Percentiles rank a stretch among this genome's conserved stretches.
phyloP scores from a whole-genome alignment of 2,888 invertebrate species.

The Caenorhabditis macrosperma region DNA sequence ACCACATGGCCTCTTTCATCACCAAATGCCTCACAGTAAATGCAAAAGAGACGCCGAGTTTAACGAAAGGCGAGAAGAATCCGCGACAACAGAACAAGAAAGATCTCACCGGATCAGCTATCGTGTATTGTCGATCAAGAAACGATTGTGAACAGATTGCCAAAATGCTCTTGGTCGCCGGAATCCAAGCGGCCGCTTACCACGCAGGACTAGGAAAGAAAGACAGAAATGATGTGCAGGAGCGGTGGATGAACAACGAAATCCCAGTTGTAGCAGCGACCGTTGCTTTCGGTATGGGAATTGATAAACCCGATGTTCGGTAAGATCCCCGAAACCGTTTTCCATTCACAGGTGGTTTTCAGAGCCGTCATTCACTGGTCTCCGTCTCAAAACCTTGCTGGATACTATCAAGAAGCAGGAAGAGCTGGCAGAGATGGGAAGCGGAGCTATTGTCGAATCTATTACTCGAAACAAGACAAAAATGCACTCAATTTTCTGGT shows the following conservation, averaged over 20 bases:
- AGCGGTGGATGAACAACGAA: slow-evolving; percentile 92
- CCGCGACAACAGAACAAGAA: slow-evolving; percentile 37
- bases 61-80: slow-evolving; percentile 30
- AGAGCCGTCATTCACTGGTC: slow-evolving; percentile 98
- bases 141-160: slow-evolving; percentile 92
- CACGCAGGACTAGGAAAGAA: slow-evolving; percentile 75
- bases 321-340: slow-evolving; percentile 79
- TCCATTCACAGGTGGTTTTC: too few relatives aligned
- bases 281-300: slow-evolving; percentile 99
- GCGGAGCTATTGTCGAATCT: slow-evolving; percentile 91
- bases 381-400: slow-evolving; percentile 93
- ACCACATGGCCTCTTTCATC: slow-evolving; percentile 83
- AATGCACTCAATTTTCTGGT: slow-evolving; percentile 89
- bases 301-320: slow-evolving; percentile 94
- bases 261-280: slow-evolving; percentile 95
- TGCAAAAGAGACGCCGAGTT: slow-evolving; percentile 6
- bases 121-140: slow-evolving; percentile 94
- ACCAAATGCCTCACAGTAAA: slow-evolving; percentile 52
- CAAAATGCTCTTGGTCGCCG: slow-evolving; percentile 85
- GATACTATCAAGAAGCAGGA: slow-evolving; percentile 96
- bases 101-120: slow-evolving; percentile 82
- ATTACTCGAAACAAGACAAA: slow-evolving; percentile 89
- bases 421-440: slow-evolving; percentile 96
- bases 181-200: slow-evolving; percentile 72
- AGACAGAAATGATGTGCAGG: slow-evolving; percentile 88